Base-by-base conservation (phyloP, 1,140 invertebrate species). In the Drosophila murphyi region DNA sequence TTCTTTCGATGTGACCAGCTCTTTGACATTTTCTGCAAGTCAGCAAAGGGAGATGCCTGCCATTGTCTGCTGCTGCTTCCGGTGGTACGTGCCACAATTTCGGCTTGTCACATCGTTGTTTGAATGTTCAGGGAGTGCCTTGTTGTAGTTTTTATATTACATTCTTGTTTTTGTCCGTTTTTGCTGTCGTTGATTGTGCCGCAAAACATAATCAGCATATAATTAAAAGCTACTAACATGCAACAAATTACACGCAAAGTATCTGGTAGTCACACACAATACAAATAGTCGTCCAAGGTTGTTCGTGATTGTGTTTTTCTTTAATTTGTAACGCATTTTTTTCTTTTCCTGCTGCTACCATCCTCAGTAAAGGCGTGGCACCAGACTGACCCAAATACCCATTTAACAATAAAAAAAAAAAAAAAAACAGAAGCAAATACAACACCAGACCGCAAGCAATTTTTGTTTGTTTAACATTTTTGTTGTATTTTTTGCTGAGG, bases 201-300 rank as follows among this genome's bases (percentile, higher is more conserved):
- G 54, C 39, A 68, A 82, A 88, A 63, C 83, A 88, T 88, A 88
- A 88, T 88, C 83, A 88, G 87, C 83, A 89, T 89, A 89, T 88
- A 89, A 88, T 88, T 89, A 88, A 88, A 89, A 75, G 83, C 77
- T 60, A 88, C 85, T 89, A 88, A 89, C 83, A 88, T 88, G 83
- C 85, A 88, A 89, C 83, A 88, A 82, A 87, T 77, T 87, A 87
- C 85, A 88, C 85, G 83, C 80, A 82, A 88, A 83, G 63, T 80
- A 80, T 80, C 64, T 72, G 73, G 62, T 86, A 45, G 79, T 77
- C 41, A 63, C 57, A 82, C 76, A 82, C 73, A 72, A 85, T 68
- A 60, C 67, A 72, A 73, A 70, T 47, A 63, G 39, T 62, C 51
- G 50, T 62, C 64, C 73, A 79, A 76, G 62, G 76, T 72, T 79